Percentiles rank a stretch among this genome's conserved stretches.
Evolutionary conservation across 2,888 invertebrate species (phyloP).

Genomic region (Limenitis camilla): DNA sequence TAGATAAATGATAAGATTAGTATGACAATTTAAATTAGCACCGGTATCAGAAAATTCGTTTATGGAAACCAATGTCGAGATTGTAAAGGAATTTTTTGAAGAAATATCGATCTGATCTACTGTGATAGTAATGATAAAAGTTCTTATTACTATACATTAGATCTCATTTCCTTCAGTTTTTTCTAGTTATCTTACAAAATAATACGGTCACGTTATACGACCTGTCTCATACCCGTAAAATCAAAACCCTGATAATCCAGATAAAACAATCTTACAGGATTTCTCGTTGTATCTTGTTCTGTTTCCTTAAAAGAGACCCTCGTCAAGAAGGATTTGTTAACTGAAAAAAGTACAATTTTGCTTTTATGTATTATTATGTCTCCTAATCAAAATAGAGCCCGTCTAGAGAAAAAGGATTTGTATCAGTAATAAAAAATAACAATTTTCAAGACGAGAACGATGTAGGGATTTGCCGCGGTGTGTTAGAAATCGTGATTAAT

Average conservation of each 20-base stretch:
- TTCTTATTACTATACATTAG: too few relatives aligned
- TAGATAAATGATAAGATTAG: too few relatives aligned
- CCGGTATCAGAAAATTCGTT: too few relatives aligned
- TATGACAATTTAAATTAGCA: too few relatives aligned
- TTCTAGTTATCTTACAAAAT: background rate
- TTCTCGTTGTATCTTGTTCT: constrained; percentile 60
- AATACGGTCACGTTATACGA: background rate
- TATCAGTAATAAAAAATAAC: background rate
- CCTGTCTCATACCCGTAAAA: constrained; percentile 29
- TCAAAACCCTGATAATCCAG: constrained; percentile 43
- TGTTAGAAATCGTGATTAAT: too few relatives aligned
- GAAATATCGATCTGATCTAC: too few relatives aligned
- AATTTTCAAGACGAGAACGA: background rate
- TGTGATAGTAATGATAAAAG: too few relatives aligned
- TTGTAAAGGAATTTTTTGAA: too few relatives aligned
- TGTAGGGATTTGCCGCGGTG: too few relatives aligned
- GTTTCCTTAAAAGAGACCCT: constrained; percentile 61
- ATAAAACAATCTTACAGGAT: constrained; percentile 50
- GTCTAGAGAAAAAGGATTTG: background rate
- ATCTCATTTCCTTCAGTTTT: background rate
- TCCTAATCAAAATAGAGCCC: constrained; percentile 39
- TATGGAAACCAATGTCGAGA: too few relatives aligned
- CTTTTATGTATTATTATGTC: constrained; percentile 63
- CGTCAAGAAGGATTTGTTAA: constrained; percentile 70
- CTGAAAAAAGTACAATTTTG: constrained; percentile 67